Evolutionary conservation across 2,113 vertebrate genomes (phyloP).

Genomic region (Thermophis baileyi): DNA sequence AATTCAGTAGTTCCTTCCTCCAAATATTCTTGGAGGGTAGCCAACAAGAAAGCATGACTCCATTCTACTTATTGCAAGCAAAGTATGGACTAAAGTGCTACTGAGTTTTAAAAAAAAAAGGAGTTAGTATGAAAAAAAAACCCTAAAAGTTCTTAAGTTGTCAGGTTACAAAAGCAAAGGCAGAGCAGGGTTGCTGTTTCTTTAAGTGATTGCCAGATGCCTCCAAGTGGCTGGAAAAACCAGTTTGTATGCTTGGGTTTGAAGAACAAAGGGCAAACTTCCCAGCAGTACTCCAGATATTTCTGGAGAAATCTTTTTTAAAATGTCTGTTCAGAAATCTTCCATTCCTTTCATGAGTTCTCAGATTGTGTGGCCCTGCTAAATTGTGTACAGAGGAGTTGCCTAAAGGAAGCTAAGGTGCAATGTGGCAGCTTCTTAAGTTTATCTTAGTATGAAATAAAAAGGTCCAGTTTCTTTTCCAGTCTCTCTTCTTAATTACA

Average conservation of each 20-base stretch:
- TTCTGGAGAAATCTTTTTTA: slow-evolving; percentile 59
- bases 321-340: slow-evolving; percentile 56
- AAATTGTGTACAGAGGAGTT: not conserved
- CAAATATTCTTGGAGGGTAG: not conserved
- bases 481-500: not conserved
- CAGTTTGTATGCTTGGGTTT: slow-evolving; percentile 49
- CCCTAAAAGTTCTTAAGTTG: not conserved
- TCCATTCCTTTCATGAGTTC: not conserved
- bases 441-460: not conserved
- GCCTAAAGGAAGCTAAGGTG: not conserved
- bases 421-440: not conserved
- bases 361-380: fast-evolving
- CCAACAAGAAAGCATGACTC: not conserved
- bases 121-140: not conserved
- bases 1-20: not conserved
- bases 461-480: not conserved
- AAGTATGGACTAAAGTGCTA: not conserved
- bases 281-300: slow-evolving; percentile 63
- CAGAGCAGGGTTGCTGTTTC: slow-evolving; percentile 39
- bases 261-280: slow-evolving; percentile 54
- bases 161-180: slow-evolving; percentile 39
- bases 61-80: not conserved
- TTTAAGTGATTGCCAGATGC: slow-evolving; percentile 68
- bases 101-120: not conserved
- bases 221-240: slow-evolving; percentile 67